Evolutionary conservation across 1,140 invertebrate species (phyloP), one percentile per base, ranked within the genome.

Genomic region (Aphaenogaster rudis): DNA sequence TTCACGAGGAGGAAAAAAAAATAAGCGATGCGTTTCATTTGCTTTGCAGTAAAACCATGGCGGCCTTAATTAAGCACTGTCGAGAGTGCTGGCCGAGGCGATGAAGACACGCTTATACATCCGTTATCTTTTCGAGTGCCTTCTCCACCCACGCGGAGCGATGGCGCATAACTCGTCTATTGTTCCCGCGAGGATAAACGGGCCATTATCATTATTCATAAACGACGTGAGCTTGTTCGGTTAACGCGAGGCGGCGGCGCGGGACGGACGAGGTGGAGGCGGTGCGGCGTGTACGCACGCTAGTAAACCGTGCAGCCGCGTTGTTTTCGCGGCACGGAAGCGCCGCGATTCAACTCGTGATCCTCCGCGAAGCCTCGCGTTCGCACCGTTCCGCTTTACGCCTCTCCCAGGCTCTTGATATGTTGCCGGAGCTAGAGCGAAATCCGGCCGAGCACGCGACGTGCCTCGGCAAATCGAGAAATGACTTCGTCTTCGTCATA

Each of bases 201-300:
- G 66, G 79, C 72, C 89, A 91, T 91, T 91, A 91, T 91, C 90
- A 88, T 91, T 91, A 91, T 91, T 91, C 90, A 91, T 91, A 91
- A 91, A 91, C 90, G 90, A 88, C 90, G 89, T 79, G 89, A 80
- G 88, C 76, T 85, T 90, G 79, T 87, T 78, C 67, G 67, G 71
- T 79, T 88, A 86, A 66, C 81, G 81, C 66, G 64, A 59, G 28
- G 54, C 71, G 50, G 67, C n/a, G 71, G 80, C 33, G 78, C 33
- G 50, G 15, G 63, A 13, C 9, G 48, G 48, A 9, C 13, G 28
- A 11, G 33, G 42, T 8, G 39, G 28, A 28, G 45, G n/a, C n/a
- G 54, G 36, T 13, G 71, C 39, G 64, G 9, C 78, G 52, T 84
- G 80, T 84, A 74, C 42, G 67, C 66, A 67, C 39, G 28, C 42